These are phyloP conservation scores for Ctenodactylus gundi DNA, from an alignment of 2,113 vertebrate species.

Conservation along the genomic window DNA sequence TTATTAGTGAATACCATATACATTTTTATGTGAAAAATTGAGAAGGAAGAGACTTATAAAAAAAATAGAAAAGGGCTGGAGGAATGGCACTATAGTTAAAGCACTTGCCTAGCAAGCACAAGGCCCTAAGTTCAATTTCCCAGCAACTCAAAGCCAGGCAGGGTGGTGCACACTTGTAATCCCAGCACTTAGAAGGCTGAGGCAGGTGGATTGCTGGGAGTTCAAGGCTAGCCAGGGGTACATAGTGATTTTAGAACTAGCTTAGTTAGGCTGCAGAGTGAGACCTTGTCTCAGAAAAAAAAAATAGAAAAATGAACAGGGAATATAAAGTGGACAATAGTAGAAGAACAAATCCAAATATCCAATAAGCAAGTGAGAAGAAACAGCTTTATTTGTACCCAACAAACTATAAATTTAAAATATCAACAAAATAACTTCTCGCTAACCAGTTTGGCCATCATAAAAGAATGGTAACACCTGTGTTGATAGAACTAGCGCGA, in stretches of 20 bases:
- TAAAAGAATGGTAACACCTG: not conserved
- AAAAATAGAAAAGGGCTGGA: too few species aligned
- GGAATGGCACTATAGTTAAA: too few species aligned
- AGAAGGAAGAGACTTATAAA: not conserved
- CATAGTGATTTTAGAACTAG: too few species aligned
- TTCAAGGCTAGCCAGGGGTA: too few species aligned
- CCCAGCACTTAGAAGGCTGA: too few species aligned
- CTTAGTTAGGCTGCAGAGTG: too few species aligned
- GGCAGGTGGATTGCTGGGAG: too few species aligned
- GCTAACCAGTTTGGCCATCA: not conserved
- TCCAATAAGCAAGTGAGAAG: not conserved
- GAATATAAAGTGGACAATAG: not conserved
- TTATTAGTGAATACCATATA: not conserved
- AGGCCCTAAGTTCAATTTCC: too few species aligned
- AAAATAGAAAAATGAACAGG: not conserved
- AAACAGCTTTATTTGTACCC: not conserved
- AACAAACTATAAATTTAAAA: not conserved
- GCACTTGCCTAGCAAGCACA: too few species aligned
- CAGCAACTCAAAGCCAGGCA: too few species aligned
- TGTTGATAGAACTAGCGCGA: not conserved
- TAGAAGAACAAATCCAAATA: not conserved
- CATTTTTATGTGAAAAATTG: not conserved
- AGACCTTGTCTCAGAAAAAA: too few species aligned
- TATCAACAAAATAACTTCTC: not conserved
- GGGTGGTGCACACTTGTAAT: too few species aligned